Conservation (phyloP, 2,888 invertebrate species). For the Caenorhabditis sp. region DNA sequence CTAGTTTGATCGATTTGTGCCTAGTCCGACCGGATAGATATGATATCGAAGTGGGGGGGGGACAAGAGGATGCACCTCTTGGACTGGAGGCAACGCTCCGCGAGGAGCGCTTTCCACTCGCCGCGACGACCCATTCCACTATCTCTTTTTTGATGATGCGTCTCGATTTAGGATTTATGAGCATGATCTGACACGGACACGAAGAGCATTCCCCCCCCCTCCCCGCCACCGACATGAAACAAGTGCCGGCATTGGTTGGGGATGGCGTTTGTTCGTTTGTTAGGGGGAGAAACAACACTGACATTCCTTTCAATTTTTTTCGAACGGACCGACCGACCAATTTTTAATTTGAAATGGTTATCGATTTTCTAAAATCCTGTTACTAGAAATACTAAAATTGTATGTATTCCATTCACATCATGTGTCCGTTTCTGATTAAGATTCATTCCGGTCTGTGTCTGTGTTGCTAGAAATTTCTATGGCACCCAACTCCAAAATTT, state of each 20-base stretch:
- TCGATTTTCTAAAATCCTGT: too few species aligned
- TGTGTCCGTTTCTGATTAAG: too few species aligned
- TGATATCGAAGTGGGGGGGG: slow-evolving; percentile 11
- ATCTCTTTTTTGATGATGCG: slow-evolving; percentile 61
- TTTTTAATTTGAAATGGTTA: too few species aligned
- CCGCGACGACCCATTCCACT: slow-evolving; percentile 32
- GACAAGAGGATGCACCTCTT: not conserved
- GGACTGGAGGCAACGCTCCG: not conserved
- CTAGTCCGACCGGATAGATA: not conserved
- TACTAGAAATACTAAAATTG: too few species aligned
- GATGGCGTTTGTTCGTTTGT: not conserved
- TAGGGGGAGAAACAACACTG: slow-evolving; percentile 28
- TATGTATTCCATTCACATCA: too few species aligned
- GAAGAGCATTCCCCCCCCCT: slow-evolving; percentile 50
- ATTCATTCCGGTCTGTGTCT: too few species aligned
- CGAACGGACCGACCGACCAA: too few species aligned
- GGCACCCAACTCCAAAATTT: too few species aligned
- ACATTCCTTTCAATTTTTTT: slow-evolving; percentile 38
- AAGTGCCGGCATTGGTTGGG: slow-evolving; percentile 56
- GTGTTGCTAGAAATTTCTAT: too few species aligned
- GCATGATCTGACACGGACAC: slow-evolving; percentile 50
- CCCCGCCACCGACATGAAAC: slow-evolving; percentile 64
- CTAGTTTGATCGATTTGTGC: slow-evolving; percentile 9
- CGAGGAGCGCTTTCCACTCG: slow-evolving; percentile 5
- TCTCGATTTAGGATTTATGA: slow-evolving; percentile 64